Conservation (phyloP, 2,113 vertebrate genomes). For the Albula goreensis region DNA sequence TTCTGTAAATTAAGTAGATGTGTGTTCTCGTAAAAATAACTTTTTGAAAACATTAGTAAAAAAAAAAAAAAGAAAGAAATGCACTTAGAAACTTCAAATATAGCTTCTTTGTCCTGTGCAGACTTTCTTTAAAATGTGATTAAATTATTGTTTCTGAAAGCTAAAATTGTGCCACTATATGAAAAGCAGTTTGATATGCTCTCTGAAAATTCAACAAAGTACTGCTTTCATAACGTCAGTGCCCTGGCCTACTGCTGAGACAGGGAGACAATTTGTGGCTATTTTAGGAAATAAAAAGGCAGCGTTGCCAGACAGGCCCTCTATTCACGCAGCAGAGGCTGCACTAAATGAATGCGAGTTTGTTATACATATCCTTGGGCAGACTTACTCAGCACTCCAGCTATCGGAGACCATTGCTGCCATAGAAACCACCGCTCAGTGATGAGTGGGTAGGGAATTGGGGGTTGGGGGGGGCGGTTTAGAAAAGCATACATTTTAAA, state of each 20-base stretch:
- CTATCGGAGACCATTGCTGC: neutral
- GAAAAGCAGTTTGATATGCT: neutral
- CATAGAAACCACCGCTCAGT: slow-evolving; percentile 9
- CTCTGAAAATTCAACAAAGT: neutral
- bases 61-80: neutral
- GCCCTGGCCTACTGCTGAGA: neutral
- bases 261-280: neutral
- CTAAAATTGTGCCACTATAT: neutral
- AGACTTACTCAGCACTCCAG: slow-evolving; percentile 21
- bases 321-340: neutral
- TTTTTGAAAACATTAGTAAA: too few relatives aligned
- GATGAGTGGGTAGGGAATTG: neutral
- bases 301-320: neutral
- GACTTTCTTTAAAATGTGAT: neutral
- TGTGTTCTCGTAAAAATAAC: too few relatives aligned
- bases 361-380: neutral
- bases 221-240: neutral
- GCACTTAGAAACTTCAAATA: neutral
- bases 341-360: neutral
- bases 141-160: neutral
- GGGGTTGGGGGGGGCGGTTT: neutral
- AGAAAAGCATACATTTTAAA: neutral
- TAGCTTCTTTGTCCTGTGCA: neutral
- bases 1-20: too few relatives aligned
- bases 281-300: slow-evolving; percentile 4